Evolutionary conservation across 2,888 invertebrate species (phyloP).

Genomic region (Syritta pipiens): DNA sequence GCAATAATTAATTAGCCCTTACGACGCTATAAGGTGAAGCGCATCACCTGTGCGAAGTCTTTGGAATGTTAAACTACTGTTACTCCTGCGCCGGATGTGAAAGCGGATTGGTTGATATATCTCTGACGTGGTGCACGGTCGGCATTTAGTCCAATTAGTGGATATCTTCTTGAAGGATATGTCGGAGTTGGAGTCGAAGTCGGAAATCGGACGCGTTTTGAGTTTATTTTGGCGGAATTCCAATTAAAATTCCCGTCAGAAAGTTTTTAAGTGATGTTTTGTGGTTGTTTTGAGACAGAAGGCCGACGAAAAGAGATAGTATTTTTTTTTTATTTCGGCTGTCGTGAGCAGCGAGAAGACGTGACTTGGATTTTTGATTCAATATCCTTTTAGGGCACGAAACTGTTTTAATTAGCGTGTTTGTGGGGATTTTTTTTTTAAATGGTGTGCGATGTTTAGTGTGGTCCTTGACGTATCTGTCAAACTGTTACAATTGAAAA

Average conservation of each 20-base stretch:
- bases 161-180: slow-evolving; percentile 11
- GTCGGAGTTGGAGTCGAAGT: slow-evolving; percentile 8
- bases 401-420: slow-evolving; percentile 9
- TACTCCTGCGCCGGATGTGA: neutral
- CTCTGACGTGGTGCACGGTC: neutral
- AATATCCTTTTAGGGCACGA: slow-evolving; percentile 30
- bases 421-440: too few species aligned
- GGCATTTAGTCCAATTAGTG: slow-evolving; percentile 47
- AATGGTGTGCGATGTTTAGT: too few species aligned
- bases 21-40: neutral
- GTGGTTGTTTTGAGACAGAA: slow-evolving; percentile 2
- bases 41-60: neutral
- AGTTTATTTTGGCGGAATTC: slow-evolving; percentile 17
- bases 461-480: too few species aligned
- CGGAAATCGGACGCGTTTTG: slow-evolving; percentile 22
- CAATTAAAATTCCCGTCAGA: slow-evolving; percentile 52
- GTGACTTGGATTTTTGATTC: slow-evolving; percentile 3
- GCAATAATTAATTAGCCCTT: slow-evolving; percentile 32
- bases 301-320: slow-evolving; percentile 1
- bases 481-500: too few species aligned
- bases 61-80: neutral
- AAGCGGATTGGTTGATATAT: slow-evolving; percentile 4
- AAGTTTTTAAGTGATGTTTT: slow-evolving; percentile 7
- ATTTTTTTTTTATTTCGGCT: neutral
- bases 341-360: slow-evolving; percentile 8